Evolutionary conservation across 92 coral and sea anemone species (phyloP).

Genomic region (Scolanthus callimorphus): DNA sequence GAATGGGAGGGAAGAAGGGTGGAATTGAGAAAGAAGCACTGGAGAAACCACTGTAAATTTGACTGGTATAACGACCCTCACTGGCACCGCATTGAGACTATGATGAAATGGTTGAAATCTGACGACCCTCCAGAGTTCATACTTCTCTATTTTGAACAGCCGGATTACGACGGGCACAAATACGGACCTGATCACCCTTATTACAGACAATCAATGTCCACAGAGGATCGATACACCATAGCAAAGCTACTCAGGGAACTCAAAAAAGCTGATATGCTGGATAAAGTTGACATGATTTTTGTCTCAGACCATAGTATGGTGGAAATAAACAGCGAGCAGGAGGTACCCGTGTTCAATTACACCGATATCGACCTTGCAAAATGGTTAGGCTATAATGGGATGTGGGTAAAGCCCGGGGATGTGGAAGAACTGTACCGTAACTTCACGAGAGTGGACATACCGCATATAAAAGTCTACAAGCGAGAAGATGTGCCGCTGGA

Average conservation of each 20-base stretch:
- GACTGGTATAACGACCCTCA: slow-evolving; percentile 37
- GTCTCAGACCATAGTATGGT: slow-evolving; percentile 89
- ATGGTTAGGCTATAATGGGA: slow-evolving; percentile 2
- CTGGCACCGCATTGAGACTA: slow-evolving; percentile 53
- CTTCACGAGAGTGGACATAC: slow-evolving; percentile 37
- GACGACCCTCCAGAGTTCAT: slow-evolving; percentile 72
- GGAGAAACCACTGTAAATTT: slow-evolving; percentile 11
- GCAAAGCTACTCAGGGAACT: slow-evolving; percentile 71
- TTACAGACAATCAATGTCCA: slow-evolving; percentile 43
- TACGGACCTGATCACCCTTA: slow-evolving; percentile 43
- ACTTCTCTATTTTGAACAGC: slow-evolving; percentile 43
- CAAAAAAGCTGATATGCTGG: slow-evolving; percentile 47
- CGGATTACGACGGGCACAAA: slow-evolving; percentile 64
- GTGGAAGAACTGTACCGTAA: slow-evolving; percentile 62
- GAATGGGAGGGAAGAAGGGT: slow-evolving; percentile 2
- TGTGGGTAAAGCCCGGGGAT: slow-evolving; percentile 56
- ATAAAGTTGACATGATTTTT: slow-evolving; percentile 60
- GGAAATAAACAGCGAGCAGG: slow-evolving; percentile 40
- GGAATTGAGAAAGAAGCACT: slow-evolving; percentile 5
- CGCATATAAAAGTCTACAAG: slow-evolving; percentile 66
- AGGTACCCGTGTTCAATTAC: slow-evolving; percentile 41
- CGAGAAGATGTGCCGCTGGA: slow-evolving; percentile 70
- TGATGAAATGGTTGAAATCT: slow-evolving; percentile 57
- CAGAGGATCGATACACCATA: slow-evolving; percentile 56
- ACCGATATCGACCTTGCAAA: background rate